Percentiles rank a stretch among this genome's conserved stretches.
Conservation (phyloP, 2,113 vertebrate species). For the Morone saxatilis region DNA sequence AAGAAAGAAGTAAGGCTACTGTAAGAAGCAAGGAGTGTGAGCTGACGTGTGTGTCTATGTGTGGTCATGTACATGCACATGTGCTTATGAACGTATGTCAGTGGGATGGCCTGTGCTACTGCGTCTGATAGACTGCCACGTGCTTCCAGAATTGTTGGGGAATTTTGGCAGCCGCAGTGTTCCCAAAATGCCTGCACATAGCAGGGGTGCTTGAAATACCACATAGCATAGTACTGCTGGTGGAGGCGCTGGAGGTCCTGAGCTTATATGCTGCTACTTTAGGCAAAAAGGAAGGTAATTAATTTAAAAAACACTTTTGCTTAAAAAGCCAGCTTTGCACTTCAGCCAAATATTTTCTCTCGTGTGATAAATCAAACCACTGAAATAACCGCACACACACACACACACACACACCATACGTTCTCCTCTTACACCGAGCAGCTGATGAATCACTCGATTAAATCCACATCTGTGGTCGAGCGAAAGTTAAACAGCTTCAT, state of each 20-base stretch:
- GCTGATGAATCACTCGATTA: slow-evolving; percentile 6
- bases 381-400: background rate
- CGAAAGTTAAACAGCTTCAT: slow-evolving; percentile 2
- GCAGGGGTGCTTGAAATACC: slow-evolving; percentile 68
- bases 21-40: background rate
- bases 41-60: background rate
- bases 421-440: background rate
- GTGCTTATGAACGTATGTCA: background rate
- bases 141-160: slow-evolving; percentile 47
- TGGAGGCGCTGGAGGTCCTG: slow-evolving; percentile 1
- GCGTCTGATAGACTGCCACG: slow-evolving; percentile 21
- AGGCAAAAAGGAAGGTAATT: background rate
- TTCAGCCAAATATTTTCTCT: background rate
- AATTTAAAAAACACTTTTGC: background rate
- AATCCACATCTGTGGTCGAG: slow-evolving; percentile 22
- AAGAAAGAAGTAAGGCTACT: slow-evolving; percentile 16
- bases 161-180: slow-evolving; percentile 64
- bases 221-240: slow-evolving; percentile 46
- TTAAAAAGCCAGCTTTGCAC: background rate
- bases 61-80: background rate
- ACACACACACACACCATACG: background rate
- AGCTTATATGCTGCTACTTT: slow-evolving; percentile 9
- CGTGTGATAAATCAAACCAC: slow-evolving; percentile 14
- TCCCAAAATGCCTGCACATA: slow-evolving; percentile 69
- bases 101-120: slow-evolving; percentile 18